Percentiles rank a stretch among this genome's conserved stretches.
These are phyloP conservation scores for Heteronetta atricapilla DNA, from an alignment of 2,113 vertebrate genomes.

Conservation along the genomic window DNA sequence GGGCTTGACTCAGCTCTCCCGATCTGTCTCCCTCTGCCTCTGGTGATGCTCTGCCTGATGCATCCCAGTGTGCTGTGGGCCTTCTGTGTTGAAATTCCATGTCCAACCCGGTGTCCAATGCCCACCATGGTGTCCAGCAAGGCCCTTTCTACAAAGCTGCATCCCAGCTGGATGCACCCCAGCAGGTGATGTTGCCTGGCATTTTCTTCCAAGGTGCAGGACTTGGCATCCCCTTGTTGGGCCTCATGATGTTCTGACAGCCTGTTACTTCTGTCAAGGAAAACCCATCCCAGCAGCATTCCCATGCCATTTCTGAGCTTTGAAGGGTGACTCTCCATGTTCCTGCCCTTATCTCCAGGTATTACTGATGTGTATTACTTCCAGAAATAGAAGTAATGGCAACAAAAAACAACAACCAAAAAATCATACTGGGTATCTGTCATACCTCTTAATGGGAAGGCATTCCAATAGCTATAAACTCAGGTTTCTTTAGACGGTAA, in stretches of 20 bases:
- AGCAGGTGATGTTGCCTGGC: too few species aligned
- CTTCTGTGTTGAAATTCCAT: neutral
- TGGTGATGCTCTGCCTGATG: neutral
- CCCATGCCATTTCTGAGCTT: neutral
- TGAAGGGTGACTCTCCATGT: neutral
- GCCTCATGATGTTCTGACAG: fast-evolving
- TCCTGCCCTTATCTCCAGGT: neutral
- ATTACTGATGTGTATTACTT: neutral
- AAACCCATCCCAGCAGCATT: neutral
- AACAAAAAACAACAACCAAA: neutral
- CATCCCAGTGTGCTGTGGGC: neutral
- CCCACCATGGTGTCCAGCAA: neutral
- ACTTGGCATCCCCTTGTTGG: neutral
- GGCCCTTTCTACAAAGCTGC: neutral
- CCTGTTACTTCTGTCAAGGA: neutral
- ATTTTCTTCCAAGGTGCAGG: neutral
- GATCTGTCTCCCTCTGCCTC: neutral
- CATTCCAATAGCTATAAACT: neutral
- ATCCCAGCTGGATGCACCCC: fast-evolving
- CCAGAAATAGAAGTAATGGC: neutral
- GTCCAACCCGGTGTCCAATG: neutral
- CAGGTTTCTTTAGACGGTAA: neutral
- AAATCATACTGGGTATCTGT: neutral
- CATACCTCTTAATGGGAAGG: neutral
- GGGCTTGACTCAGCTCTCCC: neutral